A percentile compares a stretch with the other conserved stretches of the same genome.
Conservation (phyloP, 2,797 vertebrate species). For the Eremophila alpestris region DNA sequence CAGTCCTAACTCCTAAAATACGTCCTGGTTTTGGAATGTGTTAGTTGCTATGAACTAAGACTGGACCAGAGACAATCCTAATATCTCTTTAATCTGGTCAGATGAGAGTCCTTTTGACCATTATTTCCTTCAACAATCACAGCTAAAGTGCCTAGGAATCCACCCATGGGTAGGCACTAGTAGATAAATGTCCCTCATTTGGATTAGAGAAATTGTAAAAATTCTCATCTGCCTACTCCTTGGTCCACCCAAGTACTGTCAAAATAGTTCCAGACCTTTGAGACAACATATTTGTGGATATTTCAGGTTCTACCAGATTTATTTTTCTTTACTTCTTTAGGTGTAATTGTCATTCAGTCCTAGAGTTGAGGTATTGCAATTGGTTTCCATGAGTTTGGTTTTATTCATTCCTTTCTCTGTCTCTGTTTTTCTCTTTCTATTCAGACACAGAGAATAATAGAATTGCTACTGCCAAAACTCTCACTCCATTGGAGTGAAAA, state of each 20-base stretch:
- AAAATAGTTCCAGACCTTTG: slow-evolving; percentile 27
- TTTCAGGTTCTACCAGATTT: background rate
- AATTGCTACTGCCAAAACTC: slow-evolving; percentile 69
- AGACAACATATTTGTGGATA: background rate
- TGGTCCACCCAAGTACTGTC: background rate
- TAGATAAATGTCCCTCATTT: background rate
- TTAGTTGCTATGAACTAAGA: background rate
- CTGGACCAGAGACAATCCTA: background rate
- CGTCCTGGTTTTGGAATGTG: background rate
- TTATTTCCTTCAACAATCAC: background rate
- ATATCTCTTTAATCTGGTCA: background rate
- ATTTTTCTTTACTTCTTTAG: slow-evolving; percentile 14
- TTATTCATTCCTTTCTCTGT: slow-evolving; percentile 43
- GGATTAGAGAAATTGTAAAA: slow-evolving; percentile 41
- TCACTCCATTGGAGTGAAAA: slow-evolving; percentile 77
- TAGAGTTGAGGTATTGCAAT: slow-evolving; percentile 9
- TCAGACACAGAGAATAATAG: slow-evolving; percentile 65
- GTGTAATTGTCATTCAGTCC: slow-evolving; percentile 31
- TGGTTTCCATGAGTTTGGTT: slow-evolving; percentile 31
- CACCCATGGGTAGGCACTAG: background rate
- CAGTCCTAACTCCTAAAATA: background rate
- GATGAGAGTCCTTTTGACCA: background rate
- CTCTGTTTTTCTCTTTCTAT: slow-evolving; percentile 28
- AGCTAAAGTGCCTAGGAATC: background rate
- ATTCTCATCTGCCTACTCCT: background rate